Base-by-base conservation (phyloP, 2,888 invertebrate species). In the Fissipunctia ypsillon region DNA sequence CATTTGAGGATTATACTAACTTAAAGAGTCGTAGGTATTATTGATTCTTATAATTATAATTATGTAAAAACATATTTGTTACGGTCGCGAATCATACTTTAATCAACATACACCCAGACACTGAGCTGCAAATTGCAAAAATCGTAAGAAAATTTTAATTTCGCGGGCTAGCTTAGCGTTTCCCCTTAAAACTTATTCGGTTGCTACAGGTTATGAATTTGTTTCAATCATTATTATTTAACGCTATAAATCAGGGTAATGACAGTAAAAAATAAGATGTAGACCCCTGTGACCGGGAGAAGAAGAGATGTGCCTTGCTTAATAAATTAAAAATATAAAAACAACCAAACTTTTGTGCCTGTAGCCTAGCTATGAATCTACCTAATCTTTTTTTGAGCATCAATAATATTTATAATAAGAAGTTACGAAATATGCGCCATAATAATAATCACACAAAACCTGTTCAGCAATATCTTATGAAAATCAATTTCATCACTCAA, bases 401-500 rank as follows among this genome's bases (percentile, higher is more conserved):
- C 1, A 54, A 43, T 31, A 43, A 43, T 43, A 25, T 48, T 12
- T 43, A 38, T n/a, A 45, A 45, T 43, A 35, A 22, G 16, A 56
- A 57, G 35, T 48, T 25, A 59, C 41, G 22, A 35, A 41, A 43
- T 25, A 72, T 72, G 22, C 41, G n/a, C 19, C 45, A 45, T 25
- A 35, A 59, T 31, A 73, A 73, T 50, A 59, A 10, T 22, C 22
- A n/a, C 9, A 60, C 22, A 35, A 22, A 73, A 52, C 41, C 31
- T 22, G 54, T 41, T 69, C 31, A 22, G 31, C 31, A 19, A 28
- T 45, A 28, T 31, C 9, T 22, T 48, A 38, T 12, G 22, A 63
- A 65, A 77, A 38, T 45, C 31, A 43, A 38, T 12, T 60, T 75
- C 52, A 28, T 61, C 60, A 69, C 52, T 52, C 38, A 68, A 16